Conservation (phyloP, 2,888 invertebrate genomes). For the Apodemia zela region DNA sequence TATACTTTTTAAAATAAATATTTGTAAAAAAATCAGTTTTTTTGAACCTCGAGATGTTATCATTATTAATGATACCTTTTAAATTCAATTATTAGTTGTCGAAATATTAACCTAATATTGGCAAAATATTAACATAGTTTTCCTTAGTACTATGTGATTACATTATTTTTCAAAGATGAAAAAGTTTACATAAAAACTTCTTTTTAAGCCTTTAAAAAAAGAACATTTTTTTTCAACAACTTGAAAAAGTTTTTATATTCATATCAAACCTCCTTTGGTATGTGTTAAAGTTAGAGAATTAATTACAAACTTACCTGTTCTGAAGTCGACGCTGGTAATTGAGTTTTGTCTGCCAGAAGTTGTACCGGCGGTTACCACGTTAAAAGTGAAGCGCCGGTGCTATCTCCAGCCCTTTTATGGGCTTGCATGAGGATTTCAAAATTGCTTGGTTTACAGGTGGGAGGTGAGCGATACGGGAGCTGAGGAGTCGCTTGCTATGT, state of each 20-base stretch:
- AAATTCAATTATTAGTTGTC: no score
- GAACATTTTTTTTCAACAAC: no score
- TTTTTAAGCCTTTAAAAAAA: no score
- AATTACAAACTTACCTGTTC: slow-evolving; percentile 27
- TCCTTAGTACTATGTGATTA: neutral
- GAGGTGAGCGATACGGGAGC: slow-evolving; percentile 33
- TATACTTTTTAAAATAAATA: no score
- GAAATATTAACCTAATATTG: no score
- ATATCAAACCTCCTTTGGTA: neutral
- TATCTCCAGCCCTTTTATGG: slow-evolving; percentile 33
- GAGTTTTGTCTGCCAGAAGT: slow-evolving; percentile 26
- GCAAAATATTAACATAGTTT: no score
- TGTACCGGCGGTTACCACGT: slow-evolving; percentile 20
- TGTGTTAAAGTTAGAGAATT: slow-evolving; percentile 10
- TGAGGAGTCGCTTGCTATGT: slow-evolving; percentile 25
- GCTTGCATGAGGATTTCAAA: slow-evolving; percentile 30
- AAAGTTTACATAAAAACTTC: neutral
- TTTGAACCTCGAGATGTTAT: no score
- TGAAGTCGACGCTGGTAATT: slow-evolving; percentile 27
- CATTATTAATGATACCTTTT: no score
- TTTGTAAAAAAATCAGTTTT: no score
- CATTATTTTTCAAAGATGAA: neutral
- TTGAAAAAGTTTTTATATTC: neutral
- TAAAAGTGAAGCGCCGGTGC: slow-evolving; percentile 28
- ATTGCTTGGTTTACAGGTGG: slow-evolving; percentile 41